Percentiles rank a stretch among this genome's conserved stretches.
Evolutionary conservation across 2,888 invertebrate genomes (phyloP).

Genomic region (Leucoma salicis): DNA sequence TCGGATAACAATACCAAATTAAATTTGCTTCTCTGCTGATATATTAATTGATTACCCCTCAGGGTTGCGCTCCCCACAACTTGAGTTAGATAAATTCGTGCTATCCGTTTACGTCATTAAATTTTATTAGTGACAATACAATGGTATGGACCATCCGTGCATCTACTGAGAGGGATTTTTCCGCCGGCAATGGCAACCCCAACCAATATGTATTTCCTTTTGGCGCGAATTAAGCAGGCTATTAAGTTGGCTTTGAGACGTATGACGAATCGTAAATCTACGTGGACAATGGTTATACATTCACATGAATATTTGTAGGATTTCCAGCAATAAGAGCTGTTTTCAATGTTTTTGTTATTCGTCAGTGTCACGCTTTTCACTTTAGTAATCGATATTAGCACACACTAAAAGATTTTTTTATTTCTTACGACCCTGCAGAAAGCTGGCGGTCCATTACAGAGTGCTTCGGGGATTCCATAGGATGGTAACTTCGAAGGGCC

Average conservation of each 20-base stretch:
- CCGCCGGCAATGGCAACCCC: slow-evolving; percentile 59
- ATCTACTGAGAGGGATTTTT: slow-evolving; percentile 65
- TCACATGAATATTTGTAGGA: slow-evolving; percentile 54
- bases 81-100: slow-evolving; percentile 75
- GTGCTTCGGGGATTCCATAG: too few species aligned
- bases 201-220: slow-evolving; percentile 75
- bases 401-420: too few species aligned
- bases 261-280: slow-evolving; percentile 75
- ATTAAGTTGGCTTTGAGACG: slow-evolving; percentile 73
- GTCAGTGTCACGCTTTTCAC: too few species aligned
- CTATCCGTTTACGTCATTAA: slow-evolving; percentile 82
- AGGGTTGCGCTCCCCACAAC: slow-evolving; percentile 55
- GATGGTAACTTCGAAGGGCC: too few species aligned
- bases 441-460: too few species aligned
- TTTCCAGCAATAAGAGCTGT: slow-evolving; percentile 48
- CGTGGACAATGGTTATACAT: slow-evolving; percentile 57
- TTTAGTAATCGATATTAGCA: too few species aligned
- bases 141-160: slow-evolving; percentile 58
- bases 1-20: slow-evolving; percentile 50
- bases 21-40: slow-evolving; percentile 63
- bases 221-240: slow-evolving; percentile 77
- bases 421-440: too few species aligned
- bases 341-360: slow-evolving; percentile 32
- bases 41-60: slow-evolving; percentile 75
- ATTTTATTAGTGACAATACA: slow-evolving; percentile 79